phyloP scores from a whole-genome alignment of 2,797 vertebrate genomes.

The Cetoscarus ocellatus region DNA sequence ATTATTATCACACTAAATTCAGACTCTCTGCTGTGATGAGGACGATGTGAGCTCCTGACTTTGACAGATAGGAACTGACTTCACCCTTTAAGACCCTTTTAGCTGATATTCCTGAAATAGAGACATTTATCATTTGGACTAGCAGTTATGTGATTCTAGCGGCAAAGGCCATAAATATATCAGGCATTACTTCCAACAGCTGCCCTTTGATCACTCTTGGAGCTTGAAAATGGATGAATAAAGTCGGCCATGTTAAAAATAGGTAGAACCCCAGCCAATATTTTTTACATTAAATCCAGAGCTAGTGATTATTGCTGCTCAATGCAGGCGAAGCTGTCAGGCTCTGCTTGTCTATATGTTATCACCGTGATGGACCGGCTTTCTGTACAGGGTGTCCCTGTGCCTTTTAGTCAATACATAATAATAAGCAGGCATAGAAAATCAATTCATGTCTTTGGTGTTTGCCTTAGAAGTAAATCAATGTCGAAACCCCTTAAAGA shows the following conservation, averaged over 20 bases:
- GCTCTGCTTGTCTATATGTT: slow-evolving; percentile 5
- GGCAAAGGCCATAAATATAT: not conserved
- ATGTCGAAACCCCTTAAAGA: slow-evolving; percentile 14
- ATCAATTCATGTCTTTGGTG: slow-evolving; percentile 2
- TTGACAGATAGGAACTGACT: not conserved
- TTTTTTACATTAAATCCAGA: not conserved
- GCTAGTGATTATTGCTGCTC: not conserved
- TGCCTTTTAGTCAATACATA: slow-evolving; percentile 11
- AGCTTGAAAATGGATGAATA: slow-evolving; percentile 7
- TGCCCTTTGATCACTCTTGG: slow-evolving; percentile 5
- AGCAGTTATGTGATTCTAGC: not conserved
- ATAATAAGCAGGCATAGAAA: slow-evolving; percentile 27
- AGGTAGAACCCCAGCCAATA: not conserved
- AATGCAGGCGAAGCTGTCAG: not conserved
- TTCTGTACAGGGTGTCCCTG: slow-evolving; percentile 22
- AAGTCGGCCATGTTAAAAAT: not conserved
- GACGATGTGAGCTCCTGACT: not conserved
- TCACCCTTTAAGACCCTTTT: not conserved
- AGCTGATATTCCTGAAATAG: not conserved
- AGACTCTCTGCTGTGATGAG: not conserved
- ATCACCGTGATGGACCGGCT: not conserved
- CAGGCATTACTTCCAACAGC: not conserved
- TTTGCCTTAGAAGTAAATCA: not conserved
- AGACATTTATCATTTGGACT: not conserved
- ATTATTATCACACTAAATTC: too few species aligned